Percentiles rank a stretch among this genome's conserved stretches.
phyloP scores from a whole-genome alignment of 2,888 invertebrate species.

The Dryobota labecula region DNA sequence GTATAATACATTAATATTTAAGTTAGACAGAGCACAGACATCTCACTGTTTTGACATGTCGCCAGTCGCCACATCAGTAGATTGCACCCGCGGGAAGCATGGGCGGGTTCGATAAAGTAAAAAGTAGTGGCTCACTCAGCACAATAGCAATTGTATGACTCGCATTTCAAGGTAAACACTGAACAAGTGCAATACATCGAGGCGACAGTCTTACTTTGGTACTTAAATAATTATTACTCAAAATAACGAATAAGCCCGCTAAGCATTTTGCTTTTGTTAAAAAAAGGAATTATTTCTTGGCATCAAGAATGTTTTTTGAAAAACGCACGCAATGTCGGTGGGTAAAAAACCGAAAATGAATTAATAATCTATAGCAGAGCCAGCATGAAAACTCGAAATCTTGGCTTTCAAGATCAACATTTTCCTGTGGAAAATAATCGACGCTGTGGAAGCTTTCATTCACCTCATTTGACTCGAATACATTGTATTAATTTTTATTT shows the following conservation, averaged over 20 bases:
- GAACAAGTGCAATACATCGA: conserved; percentile 32
- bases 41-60: neutral
- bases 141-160: conserved; percentile 28
- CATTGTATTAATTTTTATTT: too few relatives aligned
- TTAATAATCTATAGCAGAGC: neutral
- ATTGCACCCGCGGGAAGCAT: neutral
- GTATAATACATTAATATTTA: neutral
- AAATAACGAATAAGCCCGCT: neutral
- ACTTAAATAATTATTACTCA: neutral
- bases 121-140: neutral
- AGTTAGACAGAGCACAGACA: neutral
- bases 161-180: conserved; percentile 38
- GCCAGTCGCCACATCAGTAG: too few relatives aligned
- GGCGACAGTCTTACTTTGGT: neutral
- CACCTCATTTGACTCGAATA: neutral
- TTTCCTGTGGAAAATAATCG: neutral
- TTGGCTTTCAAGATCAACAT: neutral
- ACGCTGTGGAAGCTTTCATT: neutral
- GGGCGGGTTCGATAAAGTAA: neutral
- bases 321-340: neutral
- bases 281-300: neutral
- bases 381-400: neutral
- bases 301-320: neutral
- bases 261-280: conserved; percentile 19
- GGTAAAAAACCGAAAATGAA: neutral